phyloP scores from a whole-genome alignment of 2,797 vertebrate species.

The Gallinago stenura region DNA sequence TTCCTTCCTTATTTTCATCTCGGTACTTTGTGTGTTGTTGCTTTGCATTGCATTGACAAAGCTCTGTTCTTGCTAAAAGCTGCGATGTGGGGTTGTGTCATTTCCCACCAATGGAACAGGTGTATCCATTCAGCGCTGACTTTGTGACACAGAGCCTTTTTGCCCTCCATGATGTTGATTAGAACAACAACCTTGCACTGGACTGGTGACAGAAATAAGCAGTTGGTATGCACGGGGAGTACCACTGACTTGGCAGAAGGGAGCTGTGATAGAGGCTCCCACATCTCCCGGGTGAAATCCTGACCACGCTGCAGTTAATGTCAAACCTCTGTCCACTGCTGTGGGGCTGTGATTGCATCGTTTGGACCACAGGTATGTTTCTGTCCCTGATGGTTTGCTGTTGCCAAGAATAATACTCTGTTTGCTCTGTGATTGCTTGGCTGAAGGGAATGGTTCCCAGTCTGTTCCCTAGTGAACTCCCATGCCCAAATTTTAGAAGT shows the following conservation, averaged over 20 bases:
- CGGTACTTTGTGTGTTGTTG: not conserved
- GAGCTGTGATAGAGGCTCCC: not conserved
- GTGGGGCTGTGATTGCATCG: rapidly evolving
- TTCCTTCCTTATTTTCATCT: constrained; percentile 1
- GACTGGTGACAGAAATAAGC: not conserved
- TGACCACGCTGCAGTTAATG: not conserved
- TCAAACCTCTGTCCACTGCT: not conserved
- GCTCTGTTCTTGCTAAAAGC: not conserved
- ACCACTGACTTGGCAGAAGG: not conserved
- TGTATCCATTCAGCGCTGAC: not conserved
- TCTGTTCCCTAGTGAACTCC: not conserved
- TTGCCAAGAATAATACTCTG: not conserved
- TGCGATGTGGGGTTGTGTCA: not conserved
- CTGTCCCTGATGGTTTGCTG: not conserved
- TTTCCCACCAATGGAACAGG: constrained; percentile 7
- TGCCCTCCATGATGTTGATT: not conserved
- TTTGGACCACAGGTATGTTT: not conserved
- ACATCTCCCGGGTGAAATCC: not conserved
- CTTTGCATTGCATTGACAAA: not conserved
- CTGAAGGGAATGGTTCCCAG: not conserved
- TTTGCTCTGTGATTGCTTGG: not conserved
- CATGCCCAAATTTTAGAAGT: not conserved
- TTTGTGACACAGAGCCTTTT: not conserved
- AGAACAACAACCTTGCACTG: not conserved
- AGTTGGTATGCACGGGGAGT: not conserved